Evolutionary conservation across 1,140 invertebrate genomes (phyloP), one percentile per base, ranked within the genome.

Genomic region (Tyrophagus putrescentiae): DNA sequence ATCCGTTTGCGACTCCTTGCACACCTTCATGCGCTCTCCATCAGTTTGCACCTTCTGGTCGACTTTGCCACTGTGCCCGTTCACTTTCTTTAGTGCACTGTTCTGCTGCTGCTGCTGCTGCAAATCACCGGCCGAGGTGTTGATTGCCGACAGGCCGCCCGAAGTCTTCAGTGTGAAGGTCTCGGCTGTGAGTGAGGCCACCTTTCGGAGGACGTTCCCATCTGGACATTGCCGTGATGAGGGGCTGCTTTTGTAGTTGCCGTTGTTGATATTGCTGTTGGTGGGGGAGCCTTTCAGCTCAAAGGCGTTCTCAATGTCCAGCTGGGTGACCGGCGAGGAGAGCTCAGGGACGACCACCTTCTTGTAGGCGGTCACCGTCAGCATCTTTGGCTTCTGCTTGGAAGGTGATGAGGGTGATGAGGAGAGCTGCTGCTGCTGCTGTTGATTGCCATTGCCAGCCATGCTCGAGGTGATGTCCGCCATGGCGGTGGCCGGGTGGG

Each of bases 151-250:
- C 13, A 39, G 36, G 13, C n/a, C 36, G 36, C n/a, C 36, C 36
- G n/a, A n/a, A n/a, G 78, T 72, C 60, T 84, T 81, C 18, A 78
- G 64, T 5, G 76, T 76, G 31, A 76, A 76, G 65, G 79, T 79
- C 63, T 85, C 84, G 60, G 85, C 72, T 25, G 82, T 85, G 34
- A 88, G 77, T 36, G 84, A 86, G 23, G 85, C 84, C 21, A 89
- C 84, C 74, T 87, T 87, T 62, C 85, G 78, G 5, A 89, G 72
- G 23, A 86, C 82, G 68, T 81, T 82, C 60, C 79, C 77, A 62
- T 84, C 79, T 3, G 52, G 52, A 54, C 52, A 54, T n/a, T n/a
- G n/a, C n/a, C n/a, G n/a, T n/a, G n/a, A n/a, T n/a, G n/a, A n/a
- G n/a, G n/a, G n/a, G n/a, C n/a, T n/a, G n/a, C n/a, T n/a, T n/a